Evolutionary conservation across 2,797 vertebrate genomes (phyloP).

Genomic region (Xenops minutus): DNA sequence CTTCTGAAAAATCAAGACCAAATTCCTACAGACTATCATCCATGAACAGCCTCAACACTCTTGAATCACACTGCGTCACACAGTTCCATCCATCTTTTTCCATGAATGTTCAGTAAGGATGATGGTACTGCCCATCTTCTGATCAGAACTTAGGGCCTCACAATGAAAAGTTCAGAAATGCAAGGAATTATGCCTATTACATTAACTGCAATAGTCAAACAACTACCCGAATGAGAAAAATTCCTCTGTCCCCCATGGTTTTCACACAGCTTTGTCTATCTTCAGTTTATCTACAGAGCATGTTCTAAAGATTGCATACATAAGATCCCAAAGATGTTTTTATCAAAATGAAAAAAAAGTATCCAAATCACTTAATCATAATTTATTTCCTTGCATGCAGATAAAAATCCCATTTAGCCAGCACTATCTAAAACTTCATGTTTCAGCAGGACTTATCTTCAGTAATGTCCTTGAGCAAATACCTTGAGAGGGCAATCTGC

Average conservation of each 20-base stretch:
- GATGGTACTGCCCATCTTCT: background rate
- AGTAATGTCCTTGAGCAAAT: background rate
- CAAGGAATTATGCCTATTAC: background rate
- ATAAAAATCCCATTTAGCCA: background rate
- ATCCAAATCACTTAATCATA: background rate
- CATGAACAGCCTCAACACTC: background rate
- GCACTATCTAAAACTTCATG: background rate
- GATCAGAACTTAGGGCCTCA: background rate
- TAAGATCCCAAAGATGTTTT: background rate
- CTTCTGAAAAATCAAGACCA: background rate
- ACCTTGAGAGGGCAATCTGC: background rate
- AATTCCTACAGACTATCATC: background rate
- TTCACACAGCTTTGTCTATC: background rate
- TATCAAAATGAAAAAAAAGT: background rate
- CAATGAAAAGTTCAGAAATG: background rate
- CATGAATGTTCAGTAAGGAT: background rate
- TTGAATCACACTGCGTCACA: background rate
- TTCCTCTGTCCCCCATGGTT: background rate
- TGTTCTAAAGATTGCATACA: background rate
- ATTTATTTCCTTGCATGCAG: background rate
- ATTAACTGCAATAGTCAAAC: background rate
- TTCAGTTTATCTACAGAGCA: background rate
- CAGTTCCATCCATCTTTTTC: background rate
- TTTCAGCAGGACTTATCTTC: background rate
- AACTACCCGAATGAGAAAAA: background rate